A percentile compares a stretch with the other conserved stretches of the same genome.
phyloP scores from a whole-genome alignment of 2,888 invertebrate species.

The Lapara coniferarum region DNA sequence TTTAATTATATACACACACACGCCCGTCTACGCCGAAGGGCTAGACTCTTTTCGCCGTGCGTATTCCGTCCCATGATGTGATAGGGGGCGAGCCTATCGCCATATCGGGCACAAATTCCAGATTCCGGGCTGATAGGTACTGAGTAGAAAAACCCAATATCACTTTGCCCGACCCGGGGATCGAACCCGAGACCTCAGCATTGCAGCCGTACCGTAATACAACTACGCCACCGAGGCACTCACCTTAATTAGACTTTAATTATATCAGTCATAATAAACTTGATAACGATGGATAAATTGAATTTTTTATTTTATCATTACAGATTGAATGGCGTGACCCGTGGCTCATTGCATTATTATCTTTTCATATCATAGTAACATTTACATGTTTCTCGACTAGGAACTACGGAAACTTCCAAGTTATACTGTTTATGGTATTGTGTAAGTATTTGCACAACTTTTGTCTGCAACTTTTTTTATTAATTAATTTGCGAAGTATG shows the following conservation, averaged over 20 bases:
- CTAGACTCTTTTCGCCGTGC: too few relatives aligned
- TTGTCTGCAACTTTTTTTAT: neutral
- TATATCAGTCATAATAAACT: constrained; percentile 9
- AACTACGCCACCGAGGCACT: neutral
- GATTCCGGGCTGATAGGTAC: too few relatives aligned
- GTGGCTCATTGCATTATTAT: constrained; percentile 90
- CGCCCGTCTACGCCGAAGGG: too few relatives aligned
- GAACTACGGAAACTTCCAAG: constrained; percentile 94
- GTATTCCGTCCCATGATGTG: too few relatives aligned
- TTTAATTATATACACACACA: too few relatives aligned
- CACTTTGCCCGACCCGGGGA: too few relatives aligned
- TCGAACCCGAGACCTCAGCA: too few relatives aligned
- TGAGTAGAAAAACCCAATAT: too few relatives aligned
- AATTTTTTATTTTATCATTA: constrained; percentile 50
- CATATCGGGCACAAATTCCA: too few relatives aligned
- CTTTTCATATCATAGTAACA: constrained; percentile 90
- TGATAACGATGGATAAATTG: constrained; percentile 14
- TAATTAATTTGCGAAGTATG: neutral
- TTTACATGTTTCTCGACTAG: constrained; percentile 91
- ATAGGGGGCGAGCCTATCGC: too few relatives aligned
- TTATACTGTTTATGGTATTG: constrained; percentile 90
- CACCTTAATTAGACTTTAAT: neutral
- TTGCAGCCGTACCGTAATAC: too few relatives aligned
- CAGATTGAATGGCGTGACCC: constrained; percentile 96
- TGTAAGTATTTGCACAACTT: constrained; percentile 83